Evolutionary conservation across 2,113 vertebrate genomes (phyloP).

Genomic region (Lethenteron reissneri): DNA sequence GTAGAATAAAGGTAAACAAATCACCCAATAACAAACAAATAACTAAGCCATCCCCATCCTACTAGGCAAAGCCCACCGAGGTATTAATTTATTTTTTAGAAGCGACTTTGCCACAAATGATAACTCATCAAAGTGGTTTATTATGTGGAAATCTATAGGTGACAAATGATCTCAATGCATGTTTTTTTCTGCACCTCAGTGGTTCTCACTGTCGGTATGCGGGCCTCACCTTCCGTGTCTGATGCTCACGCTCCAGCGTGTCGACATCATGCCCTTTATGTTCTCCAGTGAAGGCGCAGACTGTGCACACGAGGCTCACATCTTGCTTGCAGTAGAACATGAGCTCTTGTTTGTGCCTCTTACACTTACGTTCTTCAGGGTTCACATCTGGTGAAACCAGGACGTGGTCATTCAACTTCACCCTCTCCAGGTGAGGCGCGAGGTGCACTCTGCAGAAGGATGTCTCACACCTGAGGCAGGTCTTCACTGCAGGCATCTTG

Average conservation of each 20-base stretch:
- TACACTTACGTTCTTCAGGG: neutral
- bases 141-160: no score
- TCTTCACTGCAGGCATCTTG: conserved; percentile 4
- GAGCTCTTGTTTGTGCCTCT: neutral
- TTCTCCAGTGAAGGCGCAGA: neutral
- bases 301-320: conserved; percentile 2
- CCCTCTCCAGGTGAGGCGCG: neutral
- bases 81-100: no score
- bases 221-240: neutral
- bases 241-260: conserved; percentile 4
- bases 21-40: no score
- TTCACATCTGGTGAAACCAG: neutral
- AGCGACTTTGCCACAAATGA: no score
- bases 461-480: conserved; percentile 9
- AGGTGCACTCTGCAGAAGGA: conserved; percentile 8
- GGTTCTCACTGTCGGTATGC: no score
- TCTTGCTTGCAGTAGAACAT: conserved; percentile 9
- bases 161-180: no score
- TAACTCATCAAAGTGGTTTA: no score
- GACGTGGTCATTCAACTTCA: neutral
- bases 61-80: no score
- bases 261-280: conserved; percentile 6
- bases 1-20: no score
- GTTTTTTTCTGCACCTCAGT: no score
- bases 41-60: no score